Percentiles rank a stretch among this genome's conserved stretches.
Evolutionary conservation across 2,888 invertebrate genomes (phyloP).

Genomic region (Melanchra persicariae): DNA sequence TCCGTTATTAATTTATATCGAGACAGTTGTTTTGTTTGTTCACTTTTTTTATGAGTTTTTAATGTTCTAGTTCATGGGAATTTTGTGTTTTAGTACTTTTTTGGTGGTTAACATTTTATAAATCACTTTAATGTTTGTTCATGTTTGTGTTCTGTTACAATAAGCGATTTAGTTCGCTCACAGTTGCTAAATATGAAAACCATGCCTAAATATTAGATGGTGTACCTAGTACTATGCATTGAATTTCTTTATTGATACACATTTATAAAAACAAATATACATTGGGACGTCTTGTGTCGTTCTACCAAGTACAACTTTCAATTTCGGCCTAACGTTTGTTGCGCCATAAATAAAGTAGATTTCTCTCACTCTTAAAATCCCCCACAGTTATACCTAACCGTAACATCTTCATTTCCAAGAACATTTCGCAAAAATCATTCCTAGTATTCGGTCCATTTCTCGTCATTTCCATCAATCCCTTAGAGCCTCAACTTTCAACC

Average conservation of each 20-base stretch:
- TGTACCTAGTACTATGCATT: too few species aligned
- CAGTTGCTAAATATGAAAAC: background rate
- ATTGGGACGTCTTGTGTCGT: too few species aligned
- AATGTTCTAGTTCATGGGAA: conserved; percentile 42
- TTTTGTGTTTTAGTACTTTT: background rate
- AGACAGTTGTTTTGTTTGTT: conserved; percentile 27
- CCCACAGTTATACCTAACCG: background rate
- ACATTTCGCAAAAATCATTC: conserved; percentile 26
- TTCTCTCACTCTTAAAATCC: background rate
- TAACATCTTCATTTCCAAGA: conserved; percentile 13
- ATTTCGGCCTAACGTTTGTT: background rate
- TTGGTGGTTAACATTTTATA: background rate
- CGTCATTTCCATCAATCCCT: conserved; percentile 53
- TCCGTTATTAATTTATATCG: conserved; percentile 61
- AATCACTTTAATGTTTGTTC: conserved; percentile 7
- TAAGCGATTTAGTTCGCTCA: background rate
- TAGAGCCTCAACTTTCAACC: conserved; percentile 65
- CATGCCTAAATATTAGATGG: background rate
- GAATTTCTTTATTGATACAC: too few species aligned
- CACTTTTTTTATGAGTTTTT: conserved; percentile 39
- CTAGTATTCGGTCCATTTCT: conserved; percentile 26
- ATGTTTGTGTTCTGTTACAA: background rate
- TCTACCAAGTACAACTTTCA: background rate
- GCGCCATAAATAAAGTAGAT: background rate
- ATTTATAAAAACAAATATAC: too few species aligned